A percentile compares a stretch with the other conserved stretches of the same genome.
Evolutionary conservation across 92 coral and sea anemone species (phyloP).

Genomic region (Micromussa lordhowensis): DNA sequence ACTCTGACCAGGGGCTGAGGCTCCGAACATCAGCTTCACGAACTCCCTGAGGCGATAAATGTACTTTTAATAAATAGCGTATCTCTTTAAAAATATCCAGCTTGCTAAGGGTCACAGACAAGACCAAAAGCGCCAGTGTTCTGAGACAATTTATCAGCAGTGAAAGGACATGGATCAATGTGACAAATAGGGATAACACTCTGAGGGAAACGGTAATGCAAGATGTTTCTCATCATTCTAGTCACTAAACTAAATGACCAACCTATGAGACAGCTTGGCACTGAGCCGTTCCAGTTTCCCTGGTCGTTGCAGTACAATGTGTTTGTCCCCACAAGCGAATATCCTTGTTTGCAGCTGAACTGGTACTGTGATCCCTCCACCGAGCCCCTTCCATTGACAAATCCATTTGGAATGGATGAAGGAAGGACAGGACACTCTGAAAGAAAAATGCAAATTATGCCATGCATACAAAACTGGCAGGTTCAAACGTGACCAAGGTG

Average conservation of each 20-base stretch:
- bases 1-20: too few species aligned
- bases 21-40: too few species aligned
- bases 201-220: neutral
- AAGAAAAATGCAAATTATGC: neutral
- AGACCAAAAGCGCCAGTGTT: too few species aligned
- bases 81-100: too few species aligned
- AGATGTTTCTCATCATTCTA: too few species aligned
- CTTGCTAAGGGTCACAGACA: too few species aligned
- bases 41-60: too few species aligned
- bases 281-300: slow-evolving; percentile 67
- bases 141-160: too few species aligned
- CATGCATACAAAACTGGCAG: neutral
- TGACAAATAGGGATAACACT: neutral
- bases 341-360: slow-evolving; percentile 37
- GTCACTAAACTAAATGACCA: neutral
- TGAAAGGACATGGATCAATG: too few species aligned
- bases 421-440: slow-evolving; percentile 38
- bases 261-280: slow-evolving; percentile 53
- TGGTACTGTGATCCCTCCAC: slow-evolving; percentile 25
- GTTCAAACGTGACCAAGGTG: neutral
- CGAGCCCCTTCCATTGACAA: slow-evolving; percentile 24
- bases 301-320: slow-evolving; percentile 36
- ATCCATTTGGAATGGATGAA: slow-evolving; percentile 26
- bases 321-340: slow-evolving; percentile 26
- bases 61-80: too few species aligned